Evolutionary conservation across 2,888 invertebrate genomes (phyloP), one percentile per base, ranked within the genome.

Genomic region (Callinectes sapidus): DNA sequence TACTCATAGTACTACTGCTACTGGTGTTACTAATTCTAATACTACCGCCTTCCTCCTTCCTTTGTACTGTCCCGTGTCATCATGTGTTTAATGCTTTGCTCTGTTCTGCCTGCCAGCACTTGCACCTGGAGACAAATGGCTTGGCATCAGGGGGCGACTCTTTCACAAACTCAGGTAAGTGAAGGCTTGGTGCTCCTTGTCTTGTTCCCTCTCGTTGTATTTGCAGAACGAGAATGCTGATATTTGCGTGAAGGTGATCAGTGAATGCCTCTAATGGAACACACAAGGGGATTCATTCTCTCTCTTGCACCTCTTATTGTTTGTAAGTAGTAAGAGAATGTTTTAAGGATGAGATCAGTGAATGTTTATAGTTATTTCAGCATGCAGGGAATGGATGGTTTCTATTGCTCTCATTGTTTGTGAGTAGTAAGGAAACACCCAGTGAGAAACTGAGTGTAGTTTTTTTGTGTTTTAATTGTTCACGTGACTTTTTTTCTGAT

Each of bases 61-160:
- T 16, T 32, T 23, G 35, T 16, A 86, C 35, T 48, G 48, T 54
- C 54, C 28, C 48, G 10, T 48, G 48, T 48, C 87, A 87, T 54
- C 54, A 35, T 81, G 54, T 87, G 54, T 87, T 87, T 42, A 54
- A 55, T 88, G 88, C 54, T 48, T 88, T 10, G 35, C 61, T 35
- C 48, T 54, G 61, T 61, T 35, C 42, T 16, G n/a, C 77, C 48
- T 89, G 66, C 77, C 89, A 89, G 89, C 66, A 89, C 77, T 89
- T 89, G 71, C 89, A 89, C 54, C 89, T 89, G 14, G 77, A 71
- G n/a, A 89, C 89, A 23, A 89, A 89, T 77, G 89, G 71, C 54
- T 39, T 71, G 48, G 28, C 71, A 89, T 23, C 89, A 77, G 32
- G n/a, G n/a, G 71, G 71, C 66, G 89, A 89, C 42, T n/a, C 35